phyloP scores from a whole-genome alignment of 2,113 vertebrate genomes.

The Dissostichus mawsoni region DNA sequence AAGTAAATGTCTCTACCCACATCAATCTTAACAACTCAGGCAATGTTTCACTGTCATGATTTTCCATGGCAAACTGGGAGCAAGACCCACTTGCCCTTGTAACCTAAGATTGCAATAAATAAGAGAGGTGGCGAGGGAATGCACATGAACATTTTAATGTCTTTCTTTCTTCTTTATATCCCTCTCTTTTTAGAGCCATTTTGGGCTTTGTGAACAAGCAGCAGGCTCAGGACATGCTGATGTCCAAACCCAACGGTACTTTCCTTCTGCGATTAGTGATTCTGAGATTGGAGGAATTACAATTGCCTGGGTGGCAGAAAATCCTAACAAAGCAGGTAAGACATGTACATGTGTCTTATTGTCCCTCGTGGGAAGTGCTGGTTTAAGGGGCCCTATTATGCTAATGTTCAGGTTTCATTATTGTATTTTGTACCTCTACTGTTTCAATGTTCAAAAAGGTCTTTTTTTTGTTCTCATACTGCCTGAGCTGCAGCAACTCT shows the following conservation, averaged over 20 bases:
- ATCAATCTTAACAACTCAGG: slow-evolving; percentile 7
- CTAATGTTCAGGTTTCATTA: too few species aligned
- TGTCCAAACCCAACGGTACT: slow-evolving; percentile 97
- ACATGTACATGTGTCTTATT: not conserved
- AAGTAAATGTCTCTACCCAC: slow-evolving; percentile 1
- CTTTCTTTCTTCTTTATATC: not conserved
- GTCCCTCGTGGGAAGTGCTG: not conserved
- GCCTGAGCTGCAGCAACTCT: too few species aligned
- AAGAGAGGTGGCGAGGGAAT: not conserved
- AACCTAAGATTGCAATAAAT: slow-evolving; percentile 5
- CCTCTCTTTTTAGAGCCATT: slow-evolving; percentile 87
- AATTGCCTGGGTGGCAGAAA: slow-evolving; percentile 94
- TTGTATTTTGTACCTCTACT: too few species aligned
- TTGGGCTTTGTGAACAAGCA: slow-evolving; percentile 98
- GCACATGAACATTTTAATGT: not conserved
- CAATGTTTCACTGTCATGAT: not conserved
- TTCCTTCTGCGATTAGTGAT: slow-evolving; percentile 97
- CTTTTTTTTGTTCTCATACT: too few species aligned
- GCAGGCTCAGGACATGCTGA: slow-evolving; percentile 96
- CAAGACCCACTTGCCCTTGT: not conserved
- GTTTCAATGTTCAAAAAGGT: too few species aligned
- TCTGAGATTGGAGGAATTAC: slow-evolving; percentile 98
- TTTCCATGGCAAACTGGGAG: slow-evolving; percentile 46
- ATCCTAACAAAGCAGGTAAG: slow-evolving; percentile 88
- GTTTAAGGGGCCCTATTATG: too few species aligned